Evolutionary conservation across 2,113 vertebrate species (phyloP), one percentile per base, ranked within the genome.

Genomic region (Apaloderma vittatum): DNA sequence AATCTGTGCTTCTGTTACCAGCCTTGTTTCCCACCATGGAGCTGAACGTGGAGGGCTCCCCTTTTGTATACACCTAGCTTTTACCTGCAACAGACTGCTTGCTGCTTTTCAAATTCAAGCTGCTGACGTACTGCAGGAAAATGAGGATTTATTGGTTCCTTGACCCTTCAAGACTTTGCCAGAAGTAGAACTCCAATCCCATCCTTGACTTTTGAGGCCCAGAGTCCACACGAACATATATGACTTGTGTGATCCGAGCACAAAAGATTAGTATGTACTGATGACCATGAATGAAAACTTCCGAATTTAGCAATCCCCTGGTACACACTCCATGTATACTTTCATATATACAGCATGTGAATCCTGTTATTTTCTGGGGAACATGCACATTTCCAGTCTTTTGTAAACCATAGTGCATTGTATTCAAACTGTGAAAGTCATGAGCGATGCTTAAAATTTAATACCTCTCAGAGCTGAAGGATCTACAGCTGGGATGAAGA

Each of bases 291-390:
- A 49, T 5, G 8, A 67, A 82, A 58, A 3, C 8, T 27, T 75
- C 6, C 0, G 0, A n/a, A 30, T 68, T 76, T 12, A 45, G 12
- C 32, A 73, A 73, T 32, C 12, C 19, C 19, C 12, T 34, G 29
- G n/a, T n/a, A n/a, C 10, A 52, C 15, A 43, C 14, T 43, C 70
- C 26, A 6, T 17, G 7, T 9, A 34, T 3, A 18, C 22, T 63
- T 81, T 40, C 45, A 46, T 10, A 66, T 2, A 74, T 2, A 46
- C 11, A 67, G 4, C 12, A 43, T 29, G 23, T 15, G 12, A 85
- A 86, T 34, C 19, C 37, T 76, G 19, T 15, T 48, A 4, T 46
- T 62, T 72, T 49, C 52, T 32, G 46, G 29, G 46, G 10, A 15
- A 75, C 3, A 9, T 21, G 22, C 17, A 57, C 29, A 30, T 58